Evolutionary conservation across 2,797 vertebrate genomes (phyloP).

Genomic region (Acrossocheilus fasciatus): DNA sequence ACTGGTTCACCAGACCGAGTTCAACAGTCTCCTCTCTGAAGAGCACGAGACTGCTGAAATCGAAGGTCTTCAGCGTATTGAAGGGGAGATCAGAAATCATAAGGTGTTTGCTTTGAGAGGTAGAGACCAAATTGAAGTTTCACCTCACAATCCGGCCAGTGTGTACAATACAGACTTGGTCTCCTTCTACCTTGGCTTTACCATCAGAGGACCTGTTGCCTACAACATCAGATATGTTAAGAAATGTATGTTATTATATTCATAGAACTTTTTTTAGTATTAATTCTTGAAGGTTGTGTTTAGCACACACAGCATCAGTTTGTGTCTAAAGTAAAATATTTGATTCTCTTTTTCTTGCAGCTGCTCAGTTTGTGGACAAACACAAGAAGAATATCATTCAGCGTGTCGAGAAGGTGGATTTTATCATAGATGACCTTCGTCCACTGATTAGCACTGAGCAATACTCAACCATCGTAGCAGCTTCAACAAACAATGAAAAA

Average conservation of each 20-base stretch:
- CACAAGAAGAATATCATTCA: slow-evolving; percentile 12
- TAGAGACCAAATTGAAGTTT: slow-evolving; percentile 34
- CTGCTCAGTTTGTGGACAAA: slow-evolving; percentile 16
- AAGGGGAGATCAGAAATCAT: slow-evolving; percentile 29
- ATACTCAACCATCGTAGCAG: neutral
- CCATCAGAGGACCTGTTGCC: slow-evolving; percentile 42
- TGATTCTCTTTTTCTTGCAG: slow-evolving; percentile 5
- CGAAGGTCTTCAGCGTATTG: neutral
- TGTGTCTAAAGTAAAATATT: neutral
- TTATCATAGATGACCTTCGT: slow-evolving; percentile 20
- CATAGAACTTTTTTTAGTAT: neutral
- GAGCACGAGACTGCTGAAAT: neutral
- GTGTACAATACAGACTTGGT: slow-evolving; percentile 17
- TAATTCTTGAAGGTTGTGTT: neutral
- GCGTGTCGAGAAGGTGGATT: neutral
- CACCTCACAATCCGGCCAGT: slow-evolving; percentile 8
- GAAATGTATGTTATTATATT: neutral
- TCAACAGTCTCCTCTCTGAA: neutral
- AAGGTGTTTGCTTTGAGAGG: slow-evolving; percentile 26
- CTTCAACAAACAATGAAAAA: neutral
- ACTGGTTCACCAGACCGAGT: neutral
- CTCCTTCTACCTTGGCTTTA: slow-evolving; percentile 54
- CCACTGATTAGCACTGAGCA: neutral
- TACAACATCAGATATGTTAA: slow-evolving; percentile 28
- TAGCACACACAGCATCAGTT: neutral